Evolutionary conservation across 1,140 invertebrate genomes (phyloP), one percentile per base, ranked within the genome.

Genomic region (Leptopilina clavipes): DNA sequence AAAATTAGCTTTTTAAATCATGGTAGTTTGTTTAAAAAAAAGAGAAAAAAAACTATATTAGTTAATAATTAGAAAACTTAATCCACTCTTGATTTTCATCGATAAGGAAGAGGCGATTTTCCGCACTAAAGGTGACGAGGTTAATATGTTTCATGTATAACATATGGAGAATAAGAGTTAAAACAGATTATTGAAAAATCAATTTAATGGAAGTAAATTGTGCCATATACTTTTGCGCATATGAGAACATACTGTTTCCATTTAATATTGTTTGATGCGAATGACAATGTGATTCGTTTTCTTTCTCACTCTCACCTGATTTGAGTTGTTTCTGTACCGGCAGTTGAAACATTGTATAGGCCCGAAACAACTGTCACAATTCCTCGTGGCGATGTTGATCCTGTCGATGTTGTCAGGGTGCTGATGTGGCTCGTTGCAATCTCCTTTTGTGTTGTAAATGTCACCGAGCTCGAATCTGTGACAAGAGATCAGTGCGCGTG

Each of bases 391-490:
- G 87, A 86, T 18, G 87, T 87, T 45, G 86, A 85, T 74, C 81
- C 80, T 75, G 78, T 59, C 5, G 45, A 70, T 48, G 86, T 86
- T 76, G 87, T 87, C 81, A 87, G 86, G 44, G 82, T 86, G 79
- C 81, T 89, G 76, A 80, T 86, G 78, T 89, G 86, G 78, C 85
- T 87, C 52, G 85, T 88, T 75, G 88, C 82, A 79, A 84, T 84
- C 76, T 88, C 88, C 48, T 83, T 84, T 77, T 85, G 85, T 45
- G 88, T 89, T 54, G 89, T 89, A 78, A 84, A 89, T 74, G 86
- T 86, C 78, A 84, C 86, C 76, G 87, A 87, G 81, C 88, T 90
- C 74, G 86, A 86, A 82, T 89, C 89, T 89, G 25, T 48, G 65
- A 75, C 56, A 52, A 70, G 31, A 48, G 40, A 40, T 40, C 40